Base-by-base conservation (phyloP, 2,113 vertebrate genomes). In the Onychostruthus taczanowskii region DNA sequence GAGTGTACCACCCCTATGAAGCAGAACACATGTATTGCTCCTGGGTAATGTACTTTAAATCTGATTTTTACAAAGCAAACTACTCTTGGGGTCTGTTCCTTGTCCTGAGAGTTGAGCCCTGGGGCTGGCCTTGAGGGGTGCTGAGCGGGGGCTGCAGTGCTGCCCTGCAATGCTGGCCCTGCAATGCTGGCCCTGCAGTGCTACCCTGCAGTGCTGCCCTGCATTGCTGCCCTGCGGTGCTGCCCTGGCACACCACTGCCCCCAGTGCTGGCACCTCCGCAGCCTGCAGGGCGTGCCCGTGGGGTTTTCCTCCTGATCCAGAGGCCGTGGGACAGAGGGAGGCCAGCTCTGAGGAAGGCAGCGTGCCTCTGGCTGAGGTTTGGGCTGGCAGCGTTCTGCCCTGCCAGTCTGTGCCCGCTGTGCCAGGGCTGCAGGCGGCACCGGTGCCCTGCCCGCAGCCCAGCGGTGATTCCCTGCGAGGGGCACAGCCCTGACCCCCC, bases 1-100 rank as follows among this genome's bases (percentile, higher is more conserved):
- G 10, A 16, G 43, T 10, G 8, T 11, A 2, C 11, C 4, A 0
- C 4, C 37, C 63, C 27, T 33, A 4, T 28, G 33, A 35, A 30
- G 31, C 8, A 5, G 68, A 53, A 10, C 0, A 9, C 20, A 0
- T 0, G 0, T 7, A 7, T 22, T 9, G 6, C 7, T 49, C 59
- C 61, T n/a, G 44, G 9, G 33, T 21, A 23, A 16, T 1, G 11
- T 6, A 0, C 28, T 61, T 82, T 18, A 39, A 41, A 19, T 24
- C 66, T 68, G 16, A 3, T 5, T 75, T 70, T 62, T 21, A 52
- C n/a, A 28, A 31, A 43, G 17, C 26, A 5, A 3, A 20, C 2
- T 7, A 1, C 21, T 10, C 28, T 0, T 26, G 35, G 39, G 30
- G 22, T 46, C 49, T 46, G 43, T 6, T 28, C 35, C 53, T 33